phyloP scores from a whole-genome alignment of 2,888 invertebrate genomes.

The Tachina fera region DNA sequence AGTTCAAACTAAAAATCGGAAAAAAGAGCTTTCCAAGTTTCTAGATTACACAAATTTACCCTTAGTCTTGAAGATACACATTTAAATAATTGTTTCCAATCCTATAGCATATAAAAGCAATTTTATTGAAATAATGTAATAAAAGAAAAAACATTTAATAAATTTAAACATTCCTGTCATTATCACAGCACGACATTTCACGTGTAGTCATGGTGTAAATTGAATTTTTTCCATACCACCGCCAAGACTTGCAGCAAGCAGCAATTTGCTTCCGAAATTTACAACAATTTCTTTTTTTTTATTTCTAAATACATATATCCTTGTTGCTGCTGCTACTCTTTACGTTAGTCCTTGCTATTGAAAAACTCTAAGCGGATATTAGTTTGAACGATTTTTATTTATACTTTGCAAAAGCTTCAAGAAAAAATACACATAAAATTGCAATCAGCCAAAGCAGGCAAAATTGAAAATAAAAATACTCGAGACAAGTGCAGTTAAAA shows the following conservation, averaged over 20 bases:
- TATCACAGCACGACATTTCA: constrained; percentile 58
- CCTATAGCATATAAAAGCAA: too few species aligned
- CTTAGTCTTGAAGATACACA: not conserved
- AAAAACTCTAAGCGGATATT: constrained; percentile 71
- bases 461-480: constrained; percentile 61
- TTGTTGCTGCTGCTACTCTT: not conserved
- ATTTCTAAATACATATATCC: not conserved
- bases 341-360: constrained; percentile 63
- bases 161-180: constrained; percentile 68
- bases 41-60: too few species aligned
- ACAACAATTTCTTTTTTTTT: constrained; percentile 3
- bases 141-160: constrained; percentile 26
- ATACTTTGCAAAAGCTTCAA: constrained; percentile 22
- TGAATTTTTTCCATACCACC: constrained; percentile 57
- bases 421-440: constrained; percentile 46
- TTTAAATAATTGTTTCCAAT: not conserved
- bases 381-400: constrained; percentile 63
- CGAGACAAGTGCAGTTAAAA: constrained; percentile 64
- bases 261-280: constrained; percentile 21
- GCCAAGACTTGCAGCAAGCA: constrained; percentile 4
- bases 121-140: not conserved
- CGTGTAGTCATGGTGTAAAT: constrained; percentile 71
- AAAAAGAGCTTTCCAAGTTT: too few species aligned
- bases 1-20: too few species aligned
- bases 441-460: constrained; percentile 53